phyloP scores from a whole-genome alignment of 2,797 vertebrate genomes.

The Squalus acanthias region DNA sequence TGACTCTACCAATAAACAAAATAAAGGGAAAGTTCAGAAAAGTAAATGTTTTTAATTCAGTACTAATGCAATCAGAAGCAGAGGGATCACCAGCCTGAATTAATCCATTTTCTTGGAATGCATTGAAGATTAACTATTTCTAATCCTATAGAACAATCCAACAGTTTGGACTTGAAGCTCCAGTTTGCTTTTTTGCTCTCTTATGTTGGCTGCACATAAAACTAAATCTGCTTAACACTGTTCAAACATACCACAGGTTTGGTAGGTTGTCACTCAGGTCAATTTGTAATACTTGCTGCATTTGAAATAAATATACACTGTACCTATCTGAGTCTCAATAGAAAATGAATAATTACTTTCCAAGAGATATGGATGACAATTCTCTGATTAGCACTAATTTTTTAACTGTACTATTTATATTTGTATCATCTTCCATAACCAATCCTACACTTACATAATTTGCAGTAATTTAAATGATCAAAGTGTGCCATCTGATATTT shows the following conservation, averaged over 20 bases:
- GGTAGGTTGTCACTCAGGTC: background rate
- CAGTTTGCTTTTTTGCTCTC: conserved; percentile 31
- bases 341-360: background rate
- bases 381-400: background rate
- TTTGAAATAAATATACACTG: conserved; percentile 8
- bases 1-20: conserved; percentile 51
- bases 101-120: conserved; percentile 52
- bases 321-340: background rate
- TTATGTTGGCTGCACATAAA: conserved; percentile 24
- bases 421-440: background rate
- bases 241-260: conserved; percentile 28
- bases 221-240: conserved; percentile 32
- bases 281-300: conserved; percentile 19
- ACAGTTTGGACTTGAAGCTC: conserved; percentile 26
- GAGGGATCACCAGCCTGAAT: conserved; percentile 48
- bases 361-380: background rate
- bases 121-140: conserved; percentile 39
- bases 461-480: background rate
- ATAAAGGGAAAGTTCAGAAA: conserved; percentile 52
- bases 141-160: conserved; percentile 31
- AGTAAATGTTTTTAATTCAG: conserved; percentile 59
- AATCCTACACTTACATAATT: background rate
- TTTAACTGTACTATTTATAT: background rate
- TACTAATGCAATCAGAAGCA: conserved; percentile 48
- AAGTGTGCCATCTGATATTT: background rate